Conservation (phyloP, 2,797 vertebrate genomes). For the Cottoperca gobio region DNA sequence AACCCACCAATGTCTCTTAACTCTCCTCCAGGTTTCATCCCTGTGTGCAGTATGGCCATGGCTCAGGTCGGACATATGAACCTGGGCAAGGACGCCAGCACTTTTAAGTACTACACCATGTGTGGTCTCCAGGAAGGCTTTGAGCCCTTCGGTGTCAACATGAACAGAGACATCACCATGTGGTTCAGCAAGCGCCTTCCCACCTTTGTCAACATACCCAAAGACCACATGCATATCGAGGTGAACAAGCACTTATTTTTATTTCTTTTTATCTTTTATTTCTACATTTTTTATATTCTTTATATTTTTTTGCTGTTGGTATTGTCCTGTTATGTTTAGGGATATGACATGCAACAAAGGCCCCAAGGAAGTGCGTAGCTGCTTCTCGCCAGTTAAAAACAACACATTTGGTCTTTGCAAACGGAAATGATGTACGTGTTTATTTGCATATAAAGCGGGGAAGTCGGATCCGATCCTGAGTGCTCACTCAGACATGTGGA, state of each 20-base stretch:
- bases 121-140: conserved; percentile 98
- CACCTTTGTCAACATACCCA: conserved; percentile 93
- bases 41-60: conserved; percentile 92
- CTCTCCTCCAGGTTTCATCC: conserved; percentile 91
- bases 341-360: too few species aligned
- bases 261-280: too few species aligned
- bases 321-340: background rate
- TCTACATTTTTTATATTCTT: too few species aligned
- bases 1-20: background rate
- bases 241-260: conserved; percentile 78
- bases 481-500: too few species aligned
- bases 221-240: conserved; percentile 91
- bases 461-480: too few species aligned
- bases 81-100: conserved; percentile 94
- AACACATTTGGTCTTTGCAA: too few species aligned
- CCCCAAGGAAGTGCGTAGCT: background rate
- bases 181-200: conserved; percentile 99
- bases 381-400: too few species aligned
- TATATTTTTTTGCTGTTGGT: background rate
- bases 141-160: conserved; percentile 98
- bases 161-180: conserved; percentile 98
- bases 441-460: too few species aligned
- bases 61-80: conserved; percentile 97
- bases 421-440: too few species aligned
- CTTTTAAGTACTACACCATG: conserved; percentile 98